Evolutionary conservation across 30 jellyfish, hydroid and myxozoan species (phyloP).

Genomic region (Hydractinia echinata): DNA sequence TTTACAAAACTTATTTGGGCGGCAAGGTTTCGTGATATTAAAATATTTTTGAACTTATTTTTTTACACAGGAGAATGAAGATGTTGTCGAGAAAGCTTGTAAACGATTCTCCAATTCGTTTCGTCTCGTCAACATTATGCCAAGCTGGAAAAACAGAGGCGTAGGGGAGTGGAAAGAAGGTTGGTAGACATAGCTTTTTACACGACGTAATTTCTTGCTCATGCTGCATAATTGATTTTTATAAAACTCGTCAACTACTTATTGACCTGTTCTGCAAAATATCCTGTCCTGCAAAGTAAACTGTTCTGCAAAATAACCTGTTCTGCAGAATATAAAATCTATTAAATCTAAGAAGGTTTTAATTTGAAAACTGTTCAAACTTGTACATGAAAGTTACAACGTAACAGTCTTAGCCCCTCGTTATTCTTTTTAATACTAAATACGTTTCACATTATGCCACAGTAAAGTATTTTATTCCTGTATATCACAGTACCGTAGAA

Average conservation of each 20-base stretch:
- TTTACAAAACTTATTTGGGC: too few relatives aligned
- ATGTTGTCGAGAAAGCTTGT: conserved; percentile 66
- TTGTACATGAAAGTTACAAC: too few relatives aligned
- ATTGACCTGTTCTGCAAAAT: neutral
- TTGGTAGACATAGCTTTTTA: neutral
- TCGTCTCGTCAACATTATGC: conserved; percentile 45
- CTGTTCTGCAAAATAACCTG: too few relatives aligned
- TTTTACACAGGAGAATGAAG: conserved; percentile 75
- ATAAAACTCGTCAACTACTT: neutral
- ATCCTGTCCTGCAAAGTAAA: neutral
- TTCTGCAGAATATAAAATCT: neutral
- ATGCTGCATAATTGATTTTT: neutral
- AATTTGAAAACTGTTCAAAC: neutral
- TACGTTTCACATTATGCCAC: too few relatives aligned
- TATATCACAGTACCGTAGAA: too few relatives aligned
- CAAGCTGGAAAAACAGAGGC: conserved; percentile 85
- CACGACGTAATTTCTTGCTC: neutral
- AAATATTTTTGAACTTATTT: neutral
- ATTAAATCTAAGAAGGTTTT: neutral
- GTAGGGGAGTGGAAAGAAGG: conserved; percentile 52
- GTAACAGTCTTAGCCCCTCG: too few relatives aligned
- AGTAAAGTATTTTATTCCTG: too few relatives aligned
- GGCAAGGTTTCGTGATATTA: too few relatives aligned
- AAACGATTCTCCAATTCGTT: conserved; percentile 40
- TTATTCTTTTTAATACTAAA: too few relatives aligned